These are phyloP conservation scores for Oryzias dopingdopingensis DNA, from an alignment of 2,797 vertebrate species.

Conservation along the genomic window DNA sequence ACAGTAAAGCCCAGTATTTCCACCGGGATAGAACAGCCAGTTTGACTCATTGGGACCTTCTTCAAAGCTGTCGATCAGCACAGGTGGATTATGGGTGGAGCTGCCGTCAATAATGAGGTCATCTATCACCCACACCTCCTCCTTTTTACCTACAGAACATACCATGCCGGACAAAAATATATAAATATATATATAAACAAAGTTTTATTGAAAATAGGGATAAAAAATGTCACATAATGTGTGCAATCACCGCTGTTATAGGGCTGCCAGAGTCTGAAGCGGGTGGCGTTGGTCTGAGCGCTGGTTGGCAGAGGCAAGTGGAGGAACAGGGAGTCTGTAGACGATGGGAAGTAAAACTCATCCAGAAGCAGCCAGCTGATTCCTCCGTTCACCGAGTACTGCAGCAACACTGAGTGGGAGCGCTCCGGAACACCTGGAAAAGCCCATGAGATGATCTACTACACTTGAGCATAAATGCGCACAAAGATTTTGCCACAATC, in stretches of 20 bases:
- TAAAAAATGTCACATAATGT: neutral
- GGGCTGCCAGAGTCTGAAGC: slow-evolving; percentile 96
- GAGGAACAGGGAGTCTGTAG: slow-evolving; percentile 92
- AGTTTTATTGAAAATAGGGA: neutral
- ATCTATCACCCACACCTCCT: slow-evolving; percentile 98
- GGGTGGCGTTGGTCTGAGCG: slow-evolving; percentile 91
- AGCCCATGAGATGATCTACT: slow-evolving; percentile 12
- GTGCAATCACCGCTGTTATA: slow-evolving; percentile 88
- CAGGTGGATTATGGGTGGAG: slow-evolving; percentile 84
- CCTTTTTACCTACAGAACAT: slow-evolving; percentile 87
- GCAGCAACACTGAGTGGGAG: slow-evolving; percentile 93
- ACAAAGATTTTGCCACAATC: no score
- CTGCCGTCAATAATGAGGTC: slow-evolving; percentile 96
- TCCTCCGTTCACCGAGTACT: slow-evolving; percentile 93
- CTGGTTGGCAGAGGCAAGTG: slow-evolving; percentile 87
- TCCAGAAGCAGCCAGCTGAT: slow-evolving; percentile 96
- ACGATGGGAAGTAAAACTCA: slow-evolving; percentile 95
- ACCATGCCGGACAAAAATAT: neutral
- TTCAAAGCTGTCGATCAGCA: slow-evolving; percentile 92
- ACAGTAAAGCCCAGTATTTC: slow-evolving; percentile 95
- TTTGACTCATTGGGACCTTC: slow-evolving; percentile 90
- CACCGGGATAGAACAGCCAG: slow-evolving; percentile 97
- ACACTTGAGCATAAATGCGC: neutral
- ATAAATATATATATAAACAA: no score
- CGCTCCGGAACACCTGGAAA: slow-evolving; percentile 88